A percentile compares a stretch with the other conserved stretches of the same genome.
Evolutionary conservation across 2,113 vertebrate species (phyloP).

Genomic region (Cervus canadensis): DNA sequence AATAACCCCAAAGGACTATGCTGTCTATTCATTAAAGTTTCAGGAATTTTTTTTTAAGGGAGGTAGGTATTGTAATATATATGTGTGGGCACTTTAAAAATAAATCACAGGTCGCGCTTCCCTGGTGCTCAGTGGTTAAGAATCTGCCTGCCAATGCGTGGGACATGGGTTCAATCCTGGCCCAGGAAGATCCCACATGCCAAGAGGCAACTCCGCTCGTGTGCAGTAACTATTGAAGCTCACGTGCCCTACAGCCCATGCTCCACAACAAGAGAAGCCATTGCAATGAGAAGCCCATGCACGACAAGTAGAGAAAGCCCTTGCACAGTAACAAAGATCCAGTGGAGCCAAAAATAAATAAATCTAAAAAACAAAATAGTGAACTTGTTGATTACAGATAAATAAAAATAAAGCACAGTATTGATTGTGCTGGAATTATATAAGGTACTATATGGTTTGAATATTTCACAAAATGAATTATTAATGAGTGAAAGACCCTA

Average conservation of each 20-base stretch:
- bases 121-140: not conserved
- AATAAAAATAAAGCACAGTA: not conserved
- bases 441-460: not conserved
- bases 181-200: not conserved
- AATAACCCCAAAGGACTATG: not conserved
- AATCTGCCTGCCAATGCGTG: not conserved
- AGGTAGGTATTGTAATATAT: not conserved
- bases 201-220: fast-evolving
- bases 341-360: not conserved
- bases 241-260: not conserved
- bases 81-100: not conserved
- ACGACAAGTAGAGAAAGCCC: not conserved
- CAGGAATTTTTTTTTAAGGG: not conserved
- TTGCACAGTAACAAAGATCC: not conserved
- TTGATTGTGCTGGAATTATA: not conserved
- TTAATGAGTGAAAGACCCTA: not conserved
- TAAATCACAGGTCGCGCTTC: not conserved
- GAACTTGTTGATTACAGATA: not conserved
- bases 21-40: not conserved
- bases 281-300: not conserved
- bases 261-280: not conserved
- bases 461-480: not conserved
- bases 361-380: not conserved
- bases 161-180: not conserved
- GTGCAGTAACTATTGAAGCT: not conserved